Percentiles rank a stretch among this genome's conserved stretches.
Evolutionary conservation across 2,888 invertebrate species (phyloP).

Genomic region (Aphodius granarius): DNA sequence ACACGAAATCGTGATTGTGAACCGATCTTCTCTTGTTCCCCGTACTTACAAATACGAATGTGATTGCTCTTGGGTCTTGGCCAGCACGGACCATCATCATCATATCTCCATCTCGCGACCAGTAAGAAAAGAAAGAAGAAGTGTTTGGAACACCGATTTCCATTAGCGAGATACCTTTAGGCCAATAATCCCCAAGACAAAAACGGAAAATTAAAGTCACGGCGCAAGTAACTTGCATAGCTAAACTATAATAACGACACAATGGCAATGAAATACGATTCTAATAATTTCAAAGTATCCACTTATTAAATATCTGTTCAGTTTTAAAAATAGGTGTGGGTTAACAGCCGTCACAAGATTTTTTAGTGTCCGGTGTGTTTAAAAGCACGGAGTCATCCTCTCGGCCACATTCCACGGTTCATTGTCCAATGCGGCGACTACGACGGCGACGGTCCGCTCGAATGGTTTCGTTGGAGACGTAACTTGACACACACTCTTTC

Average conservation of each 20-base stretch:
- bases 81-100: neutral
- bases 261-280: neutral
- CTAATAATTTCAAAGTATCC: no score
- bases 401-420: conserved; percentile 28
- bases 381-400: neutral
- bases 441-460: neutral
- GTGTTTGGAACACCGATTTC: neutral
- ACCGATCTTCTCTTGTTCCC: neutral
- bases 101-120: neutral
- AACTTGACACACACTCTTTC: neutral
- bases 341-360: neutral
- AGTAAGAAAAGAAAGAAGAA: neutral
- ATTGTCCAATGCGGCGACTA: conserved; percentile 25
- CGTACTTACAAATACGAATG: neutral
- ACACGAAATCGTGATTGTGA: neutral
- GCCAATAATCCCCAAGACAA: neutral
- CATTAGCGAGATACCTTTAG: neutral
- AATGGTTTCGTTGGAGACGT: neutral
- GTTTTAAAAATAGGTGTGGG: neutral
- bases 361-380: neutral
- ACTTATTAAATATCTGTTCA: no score
- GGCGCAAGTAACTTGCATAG: neutral
- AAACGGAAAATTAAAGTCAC: neutral
- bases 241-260: neutral
- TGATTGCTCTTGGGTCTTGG: neutral